Base-by-base conservation (phyloP, 1,140 invertebrate species). In the Eriosoma lanigerum region DNA sequence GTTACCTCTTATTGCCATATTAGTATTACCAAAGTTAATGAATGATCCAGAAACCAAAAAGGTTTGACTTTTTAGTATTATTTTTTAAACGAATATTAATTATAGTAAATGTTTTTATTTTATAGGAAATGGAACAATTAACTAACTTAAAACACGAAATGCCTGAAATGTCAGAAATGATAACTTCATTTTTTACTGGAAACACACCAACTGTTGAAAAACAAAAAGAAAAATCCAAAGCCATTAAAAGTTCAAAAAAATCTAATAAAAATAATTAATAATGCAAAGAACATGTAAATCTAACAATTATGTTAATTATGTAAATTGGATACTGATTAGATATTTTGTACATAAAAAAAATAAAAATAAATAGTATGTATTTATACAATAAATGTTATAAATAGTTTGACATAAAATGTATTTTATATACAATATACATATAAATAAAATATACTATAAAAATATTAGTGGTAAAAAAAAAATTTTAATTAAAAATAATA, bases 11-110 rank as follows among this genome's bases (percentile, higher is more conserved):
- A 83, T 98, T 1, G 85, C 98, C 0, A 94, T 99, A 82, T 93
- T 98, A 90, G 88, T 98, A 81, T 86, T 98, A 83, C 96, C 97
- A 13, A 97, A 98, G 87, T 92, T 98, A 89, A 95, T 98, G 91
- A 98, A 96, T 85, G 96, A 98, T 87, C 95, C 95, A 62, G 96
- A 98, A 86, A 95, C 96, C 1, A 94, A 90, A 90, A 96, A 90
- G 87, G 91, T 91, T 86, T 80, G 76, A 38, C 60, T 73, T 81
- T 75, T 70, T 6, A 38, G n/a, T 60, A 72, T 54, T 66, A 60
- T 64, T 64, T 68, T 17, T 17, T 66, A n/a, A n/a, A n/a, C n/a
- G 4, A 15, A 76, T 54, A 80, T 19, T 56, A 44, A 46, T 80
- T 56, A 9, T 82, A 76, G 62, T 80, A 8, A 81, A 17, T n/a